Evolutionary conservation across 2,113 vertebrate species (phyloP), one percentile per base, ranked within the genome.

Genomic region (Saimiri boliviensis): DNA sequence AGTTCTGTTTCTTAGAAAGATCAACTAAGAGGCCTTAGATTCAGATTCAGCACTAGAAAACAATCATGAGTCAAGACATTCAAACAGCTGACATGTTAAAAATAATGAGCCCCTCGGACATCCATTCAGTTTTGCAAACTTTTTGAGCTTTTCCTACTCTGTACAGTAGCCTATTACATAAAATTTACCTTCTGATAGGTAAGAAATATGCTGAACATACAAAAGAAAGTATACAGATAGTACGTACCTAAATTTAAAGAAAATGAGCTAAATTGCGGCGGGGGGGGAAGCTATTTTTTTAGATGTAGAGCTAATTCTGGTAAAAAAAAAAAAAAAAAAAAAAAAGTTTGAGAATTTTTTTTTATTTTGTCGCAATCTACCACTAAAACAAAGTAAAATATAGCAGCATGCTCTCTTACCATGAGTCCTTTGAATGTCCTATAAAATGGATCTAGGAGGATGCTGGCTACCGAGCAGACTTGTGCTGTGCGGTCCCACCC

Each of bases 401-500:
- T 2, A 89, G 8, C 91, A 45, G 54, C 98, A 98, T 98, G 98
- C 98, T 92, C 32, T 82, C 98, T 98, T 98, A 99, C 99, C 99
- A 99, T 99, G 84, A 99, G 98, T 97, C 99, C 99, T 96, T 98
- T 99, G 35, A 99, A 98, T 20, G 99, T 99, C 90, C 99, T 98
- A 94, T 99, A 99, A 95, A 99, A 99, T 0, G 99, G 99, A 89
- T 99, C 99, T 63, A 99, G 83, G 35, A 99, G 98, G 70, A 99
- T 97, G 76, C 98, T 95, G 8, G 99, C 99, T 86, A 99, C 77
- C 23, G 99, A 99, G 97, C 99, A 99, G 42, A 99, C 99, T 96
- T 99, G 99, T 0, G 99, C 99, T 0, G 99, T 99, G 80, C 98
- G 98, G 56, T 99, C 99, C 99, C 99, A 99, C 5, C 99, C 99